phyloP scores from a whole-genome alignment of 1,140 invertebrate species.

The Listronotus bonariensis region DNA sequence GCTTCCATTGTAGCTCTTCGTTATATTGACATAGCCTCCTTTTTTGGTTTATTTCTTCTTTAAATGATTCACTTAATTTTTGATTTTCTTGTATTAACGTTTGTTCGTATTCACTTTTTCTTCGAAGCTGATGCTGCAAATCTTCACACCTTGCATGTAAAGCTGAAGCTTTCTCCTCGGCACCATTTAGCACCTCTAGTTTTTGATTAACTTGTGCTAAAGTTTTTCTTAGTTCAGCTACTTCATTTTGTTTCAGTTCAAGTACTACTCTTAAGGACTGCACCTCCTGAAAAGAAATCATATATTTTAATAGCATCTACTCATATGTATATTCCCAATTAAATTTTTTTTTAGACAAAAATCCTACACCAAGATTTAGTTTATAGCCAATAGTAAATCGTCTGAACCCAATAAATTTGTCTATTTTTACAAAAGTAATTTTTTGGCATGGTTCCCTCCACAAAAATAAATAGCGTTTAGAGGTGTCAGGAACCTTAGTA shows the following conservation, averaged over 20 bases:
- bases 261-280: constrained; percentile 76
- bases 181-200: constrained; percentile 59
- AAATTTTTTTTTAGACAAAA: too few species aligned
- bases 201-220: constrained; percentile 64
- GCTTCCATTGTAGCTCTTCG: constrained; percentile 84
- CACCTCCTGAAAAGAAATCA: constrained; percentile 61
- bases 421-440: too few species aligned
- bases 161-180: constrained; percentile 60
- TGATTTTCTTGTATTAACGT: constrained; percentile 62
- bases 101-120: constrained; percentile 63
- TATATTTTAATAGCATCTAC: too few species aligned
- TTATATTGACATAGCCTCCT: constrained; percentile 78
- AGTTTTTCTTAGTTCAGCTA: constrained; percentile 69
- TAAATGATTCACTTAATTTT: constrained; percentile 70
- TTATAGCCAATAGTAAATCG: too few species aligned
- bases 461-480: too few species aligned
- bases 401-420: too few species aligned
- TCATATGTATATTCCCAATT: too few species aligned
- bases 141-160: constrained; percentile 72
- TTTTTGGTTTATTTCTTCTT: constrained; percentile 75
- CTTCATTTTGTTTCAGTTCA: constrained; percentile 74
- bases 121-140: constrained; percentile 67
- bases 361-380: too few species aligned
- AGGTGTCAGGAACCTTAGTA: too few species aligned
- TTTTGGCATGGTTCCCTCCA: too few species aligned